phyloP scores from a whole-genome alignment of 2,113 vertebrate species.

The Grallaria varia region DNA sequence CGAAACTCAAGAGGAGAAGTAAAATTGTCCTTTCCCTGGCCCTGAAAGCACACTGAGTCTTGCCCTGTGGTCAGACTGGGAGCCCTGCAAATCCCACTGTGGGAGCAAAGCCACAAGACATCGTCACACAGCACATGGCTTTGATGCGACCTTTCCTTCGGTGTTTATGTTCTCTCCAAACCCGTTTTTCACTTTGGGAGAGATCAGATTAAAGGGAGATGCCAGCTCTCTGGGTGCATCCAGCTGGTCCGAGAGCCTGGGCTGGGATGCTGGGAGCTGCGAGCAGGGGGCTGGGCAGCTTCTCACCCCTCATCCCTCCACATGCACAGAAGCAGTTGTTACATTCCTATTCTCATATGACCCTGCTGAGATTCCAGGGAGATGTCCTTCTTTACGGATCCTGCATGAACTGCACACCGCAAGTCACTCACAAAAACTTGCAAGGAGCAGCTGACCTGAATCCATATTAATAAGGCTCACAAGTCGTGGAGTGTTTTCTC shows the following conservation, averaged over 20 bases:
- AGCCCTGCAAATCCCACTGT: background rate
- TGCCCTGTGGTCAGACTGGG: rapidly evolving
- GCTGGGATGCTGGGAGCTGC: background rate
- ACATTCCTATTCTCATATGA: background rate
- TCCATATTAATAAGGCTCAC: constrained; percentile 63
- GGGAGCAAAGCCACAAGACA: background rate
- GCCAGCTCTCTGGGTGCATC: background rate
- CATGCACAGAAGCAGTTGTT: background rate
- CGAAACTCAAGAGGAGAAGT: background rate
- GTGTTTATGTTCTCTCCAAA: background rate
- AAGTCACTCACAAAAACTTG: constrained; percentile 35
- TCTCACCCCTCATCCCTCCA: rapidly evolving
- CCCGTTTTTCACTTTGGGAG: rapidly evolving
- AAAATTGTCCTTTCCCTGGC: background rate
- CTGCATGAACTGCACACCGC: constrained; percentile 4
- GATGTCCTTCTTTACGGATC: constrained; percentile 28
- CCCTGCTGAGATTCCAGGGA: background rate
- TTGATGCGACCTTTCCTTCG: background rate
- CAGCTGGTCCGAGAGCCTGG: background rate
- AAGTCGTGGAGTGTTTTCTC: constrained; percentile 12
- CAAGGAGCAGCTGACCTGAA: constrained; percentile 51
- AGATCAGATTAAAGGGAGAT: background rate
- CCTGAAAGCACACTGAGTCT: rapidly evolving
- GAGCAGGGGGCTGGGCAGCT: background rate
- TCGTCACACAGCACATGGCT: rapidly evolving